A percentile compares a stretch with the other conserved stretches of the same genome.
phyloP scores from a whole-genome alignment of 2,113 vertebrate genomes.

The Phrynosoma blainvillii region DNA sequence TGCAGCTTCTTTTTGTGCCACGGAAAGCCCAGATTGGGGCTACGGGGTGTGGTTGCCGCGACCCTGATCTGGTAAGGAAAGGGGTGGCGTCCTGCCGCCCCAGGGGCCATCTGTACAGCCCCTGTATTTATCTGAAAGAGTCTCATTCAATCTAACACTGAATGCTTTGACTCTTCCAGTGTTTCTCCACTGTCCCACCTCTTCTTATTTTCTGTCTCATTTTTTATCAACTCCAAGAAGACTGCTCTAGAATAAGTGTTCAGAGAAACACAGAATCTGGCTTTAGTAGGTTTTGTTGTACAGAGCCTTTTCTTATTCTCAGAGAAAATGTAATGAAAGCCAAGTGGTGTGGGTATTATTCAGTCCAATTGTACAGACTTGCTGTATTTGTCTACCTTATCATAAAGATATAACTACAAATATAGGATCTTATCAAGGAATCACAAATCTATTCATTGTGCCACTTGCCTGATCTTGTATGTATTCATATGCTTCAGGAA shows the following conservation, averaged over 20 bases:
- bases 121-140: neutral
- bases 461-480: constrained; percentile 83
- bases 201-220: neutral
- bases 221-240: neutral
- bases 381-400: neutral
- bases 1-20: no score
- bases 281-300: neutral
- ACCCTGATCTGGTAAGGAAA: no score
- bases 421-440: neutral
- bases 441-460: neutral
- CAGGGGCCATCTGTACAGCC: neutral
- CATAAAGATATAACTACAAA: neutral
- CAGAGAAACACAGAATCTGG: neutral
- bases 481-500: constrained; percentile 74
- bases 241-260: neutral
- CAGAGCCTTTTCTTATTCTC: neutral
- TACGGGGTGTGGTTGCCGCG: no score
- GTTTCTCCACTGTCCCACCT: neutral
- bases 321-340: no score
- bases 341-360: no score
- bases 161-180: no score
- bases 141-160: neutral
- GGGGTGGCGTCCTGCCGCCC: no score
- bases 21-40: no score
- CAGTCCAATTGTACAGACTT: neutral